phyloP scores from a whole-genome alignment of 2,113 vertebrate species.

The Promerops cafer region DNA sequence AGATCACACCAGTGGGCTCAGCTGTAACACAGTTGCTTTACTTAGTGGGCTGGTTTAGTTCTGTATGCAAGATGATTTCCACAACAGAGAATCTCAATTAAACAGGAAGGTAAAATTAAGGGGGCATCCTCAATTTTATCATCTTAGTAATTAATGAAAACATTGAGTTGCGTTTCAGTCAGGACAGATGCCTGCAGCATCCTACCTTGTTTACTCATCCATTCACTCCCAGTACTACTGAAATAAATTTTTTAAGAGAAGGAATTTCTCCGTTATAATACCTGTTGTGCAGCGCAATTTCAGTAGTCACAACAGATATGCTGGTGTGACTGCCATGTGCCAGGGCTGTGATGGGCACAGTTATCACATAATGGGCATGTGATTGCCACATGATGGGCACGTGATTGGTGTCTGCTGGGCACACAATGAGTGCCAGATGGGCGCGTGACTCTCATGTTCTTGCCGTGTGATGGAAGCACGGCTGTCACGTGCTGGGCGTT shows the following conservation, averaged over 20 bases:
- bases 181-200: not conserved
- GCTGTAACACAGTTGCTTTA: not conserved
- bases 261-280: not conserved
- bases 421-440: accelerated
- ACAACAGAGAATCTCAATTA: not conserved
- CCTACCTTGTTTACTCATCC: not conserved
- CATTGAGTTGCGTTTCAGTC: not conserved
- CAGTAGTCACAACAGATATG: no score
- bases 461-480: accelerated
- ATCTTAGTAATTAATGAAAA: not conserved
- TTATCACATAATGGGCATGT: not conserved
- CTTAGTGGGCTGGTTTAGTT: not conserved
- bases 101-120: not conserved
- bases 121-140: not conserved
- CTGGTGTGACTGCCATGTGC: accelerated
- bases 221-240: not conserved
- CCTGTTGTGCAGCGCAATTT: accelerated
- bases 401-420: accelerated
- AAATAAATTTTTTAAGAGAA: not conserved
- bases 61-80: not conserved
- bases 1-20: not conserved
- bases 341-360: not conserved
- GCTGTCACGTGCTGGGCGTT: accelerated
- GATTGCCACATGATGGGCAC: not conserved
- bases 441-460: accelerated